Base-by-base conservation (phyloP, 2,113 vertebrate genomes). In the Neofelis nebulosa region DNA sequence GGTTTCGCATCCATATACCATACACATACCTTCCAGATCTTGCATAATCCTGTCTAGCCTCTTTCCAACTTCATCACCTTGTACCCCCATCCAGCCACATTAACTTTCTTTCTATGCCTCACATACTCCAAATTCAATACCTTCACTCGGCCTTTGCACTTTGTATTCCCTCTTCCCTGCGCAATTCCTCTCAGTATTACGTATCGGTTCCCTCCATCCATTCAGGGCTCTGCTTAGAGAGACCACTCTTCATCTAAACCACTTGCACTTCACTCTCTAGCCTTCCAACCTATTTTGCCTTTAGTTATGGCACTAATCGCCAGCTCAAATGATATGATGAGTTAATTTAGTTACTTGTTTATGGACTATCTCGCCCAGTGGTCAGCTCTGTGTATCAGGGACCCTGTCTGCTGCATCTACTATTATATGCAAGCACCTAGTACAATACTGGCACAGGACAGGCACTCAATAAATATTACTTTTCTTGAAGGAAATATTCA, bases 151-250 rank as follows among this genome's bases (percentile, higher is more conserved):
- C 19, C n/a, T 16, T 16, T 13, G 29, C 9, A 0, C 11, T 7
- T 10, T 11, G 19, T 1, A 0, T 1, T 4, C 45, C 36, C 10
- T 25, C 31, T 14, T 19, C 12, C 8, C 85, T 71, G 2, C 0
- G 10, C 5, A 1, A 0, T 21, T 69, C n/a, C 7, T 57, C 19
- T 50, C n/a, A 16, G 1, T 5, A 3, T 4, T 27, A 12, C 8
- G 3, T 9, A 7, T 4, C 2, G 8, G 12, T 23, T 38, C 13
- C 38, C 27, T 79, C 38, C 9, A 8, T 6, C 6, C 16, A 10
- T 15, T 25, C 11, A 65, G 29, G 27, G 12, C 19, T 55, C 84
- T 31, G 21, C 63, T 36, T 18, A n/a, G 38, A 16, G 7, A 82
- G 15, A 36, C 2, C 8, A 4, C 4, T 38, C 31, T 80, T 71